A percentile compares a stretch with the other conserved stretches of the same genome.
These are phyloP conservation scores for Phymastichus coffea DNA, from an alignment of 1,140 invertebrate species.

Conservation along the genomic window DNA sequence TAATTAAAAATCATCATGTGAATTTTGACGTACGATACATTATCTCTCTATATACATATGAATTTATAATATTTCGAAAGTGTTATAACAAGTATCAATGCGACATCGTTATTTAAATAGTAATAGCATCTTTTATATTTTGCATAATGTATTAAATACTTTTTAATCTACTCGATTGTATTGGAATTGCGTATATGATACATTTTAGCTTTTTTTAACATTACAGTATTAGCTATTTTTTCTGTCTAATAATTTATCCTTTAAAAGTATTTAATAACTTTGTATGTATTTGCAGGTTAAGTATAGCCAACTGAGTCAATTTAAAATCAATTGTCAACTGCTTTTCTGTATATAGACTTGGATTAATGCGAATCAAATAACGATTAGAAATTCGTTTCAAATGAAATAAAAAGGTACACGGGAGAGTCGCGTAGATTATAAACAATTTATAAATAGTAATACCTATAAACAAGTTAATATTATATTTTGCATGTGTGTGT, in stretches of 20 bases:
- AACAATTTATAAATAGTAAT: too few species aligned
- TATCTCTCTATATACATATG: constrained; percentile 10
- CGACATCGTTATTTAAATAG: background rate
- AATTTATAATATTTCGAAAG: constrained; percentile 10
- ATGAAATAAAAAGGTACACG: too few species aligned
- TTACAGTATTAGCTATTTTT: background rate
- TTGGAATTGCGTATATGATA: constrained; percentile 13
- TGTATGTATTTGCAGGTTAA: too few species aligned
- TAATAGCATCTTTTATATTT: background rate
- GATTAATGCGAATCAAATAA: too few species aligned
- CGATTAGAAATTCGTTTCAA: too few species aligned
- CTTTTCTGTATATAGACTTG: too few species aligned
- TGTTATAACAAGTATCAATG: constrained; percentile 1
- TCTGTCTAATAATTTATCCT: background rate
- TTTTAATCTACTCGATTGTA: background rate
- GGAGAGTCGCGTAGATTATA: too few species aligned
- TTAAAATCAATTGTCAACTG: too few species aligned
- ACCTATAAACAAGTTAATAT: too few species aligned
- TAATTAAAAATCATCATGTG: background rate
- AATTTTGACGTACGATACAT: background rate
- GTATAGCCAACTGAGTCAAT: too few species aligned
- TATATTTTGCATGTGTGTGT: too few species aligned
- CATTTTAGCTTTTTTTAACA: background rate
- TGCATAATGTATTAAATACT: background rate
- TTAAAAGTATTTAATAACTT: background rate